Conservation (phyloP, 2,797 vertebrate genomes). For the Gymnothorax javanicus region DNA sequence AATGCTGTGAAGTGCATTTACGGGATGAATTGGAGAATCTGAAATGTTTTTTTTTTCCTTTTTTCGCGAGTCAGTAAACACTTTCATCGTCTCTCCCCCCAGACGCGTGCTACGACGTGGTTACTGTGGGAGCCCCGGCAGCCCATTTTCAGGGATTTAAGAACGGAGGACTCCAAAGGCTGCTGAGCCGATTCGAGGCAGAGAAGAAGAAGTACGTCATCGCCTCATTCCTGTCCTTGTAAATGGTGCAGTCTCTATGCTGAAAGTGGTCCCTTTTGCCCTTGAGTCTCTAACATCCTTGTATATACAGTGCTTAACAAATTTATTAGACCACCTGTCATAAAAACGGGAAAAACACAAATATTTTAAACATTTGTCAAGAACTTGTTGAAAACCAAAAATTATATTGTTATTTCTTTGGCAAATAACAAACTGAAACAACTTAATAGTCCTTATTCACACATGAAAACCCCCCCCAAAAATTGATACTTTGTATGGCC, state of each 20-base stretch:
- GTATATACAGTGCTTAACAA: not conserved
- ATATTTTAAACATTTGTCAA: no score
- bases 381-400: no score
- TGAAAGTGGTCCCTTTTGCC: not conserved
- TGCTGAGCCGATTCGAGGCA: conserved; percentile 75
- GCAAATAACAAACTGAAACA: no score
- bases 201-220: conserved; percentile 79
- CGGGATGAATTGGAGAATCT: not conserved
- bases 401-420: no score
- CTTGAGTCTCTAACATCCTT: not conserved
- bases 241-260: not conserved
- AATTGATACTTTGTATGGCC: no score
- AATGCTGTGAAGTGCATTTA: not conserved
- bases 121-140: conserved; percentile 79
- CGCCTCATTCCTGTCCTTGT: not conserved
- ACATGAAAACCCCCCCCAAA: no score
- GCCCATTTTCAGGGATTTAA: conserved; percentile 82
- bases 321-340: no score
- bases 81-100: not conserved
- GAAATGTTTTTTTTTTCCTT: not conserved
- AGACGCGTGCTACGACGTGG: conserved; percentile 79
- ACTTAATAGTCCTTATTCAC: no score
- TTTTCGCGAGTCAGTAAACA: no score
- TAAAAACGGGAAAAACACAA: no score
- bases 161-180: conserved; percentile 79